phyloP scores from a whole-genome alignment of 2,888 invertebrate genomes.

The Harpalus rubripes region DNA sequence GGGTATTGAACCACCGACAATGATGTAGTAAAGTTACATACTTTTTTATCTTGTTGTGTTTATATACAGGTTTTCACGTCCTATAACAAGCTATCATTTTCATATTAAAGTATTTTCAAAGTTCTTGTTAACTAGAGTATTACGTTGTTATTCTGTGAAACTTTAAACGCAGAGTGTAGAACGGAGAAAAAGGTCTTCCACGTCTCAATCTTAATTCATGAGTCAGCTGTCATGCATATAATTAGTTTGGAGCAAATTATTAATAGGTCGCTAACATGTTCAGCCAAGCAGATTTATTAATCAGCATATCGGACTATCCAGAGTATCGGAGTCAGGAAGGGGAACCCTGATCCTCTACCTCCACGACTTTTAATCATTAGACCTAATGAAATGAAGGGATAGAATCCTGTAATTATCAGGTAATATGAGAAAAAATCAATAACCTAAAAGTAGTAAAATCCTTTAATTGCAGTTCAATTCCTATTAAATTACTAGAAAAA shows the following conservation, averaged over 20 bases:
- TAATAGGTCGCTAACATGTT: slow-evolving; percentile 31
- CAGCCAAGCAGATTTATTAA: slow-evolving; percentile 22
- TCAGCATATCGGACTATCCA: slow-evolving; percentile 15
- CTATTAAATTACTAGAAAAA: slow-evolving; percentile 1
- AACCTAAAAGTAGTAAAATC: slow-evolving; percentile 40
- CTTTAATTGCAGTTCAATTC: slow-evolving; percentile 29
- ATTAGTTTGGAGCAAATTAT: slow-evolving; percentile 34
- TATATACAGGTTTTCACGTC: no score
- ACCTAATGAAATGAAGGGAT: slow-evolving; percentile 56
- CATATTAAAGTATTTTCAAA: background rate
- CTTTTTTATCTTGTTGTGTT: no score
- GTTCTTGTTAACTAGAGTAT: background rate
- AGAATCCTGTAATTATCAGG: slow-evolving; percentile 50
- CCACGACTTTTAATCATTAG: slow-evolving; percentile 53
- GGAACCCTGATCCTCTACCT: background rate
- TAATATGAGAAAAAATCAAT: slow-evolving; percentile 57
- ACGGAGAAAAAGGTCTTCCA: background rate
- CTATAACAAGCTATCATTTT: no score
- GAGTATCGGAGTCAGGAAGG: background rate
- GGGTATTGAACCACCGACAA: no score
- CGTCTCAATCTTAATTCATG: slow-evolving; percentile 17
- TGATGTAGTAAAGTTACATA: no score
- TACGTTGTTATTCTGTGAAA: background rate
- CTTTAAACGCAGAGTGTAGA: background rate
- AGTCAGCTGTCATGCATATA: slow-evolving; percentile 32